Percentiles rank a stretch among this genome's conserved stretches.
Conservation (phyloP, 2,797 vertebrate species). For the Nothura maculosa region DNA sequence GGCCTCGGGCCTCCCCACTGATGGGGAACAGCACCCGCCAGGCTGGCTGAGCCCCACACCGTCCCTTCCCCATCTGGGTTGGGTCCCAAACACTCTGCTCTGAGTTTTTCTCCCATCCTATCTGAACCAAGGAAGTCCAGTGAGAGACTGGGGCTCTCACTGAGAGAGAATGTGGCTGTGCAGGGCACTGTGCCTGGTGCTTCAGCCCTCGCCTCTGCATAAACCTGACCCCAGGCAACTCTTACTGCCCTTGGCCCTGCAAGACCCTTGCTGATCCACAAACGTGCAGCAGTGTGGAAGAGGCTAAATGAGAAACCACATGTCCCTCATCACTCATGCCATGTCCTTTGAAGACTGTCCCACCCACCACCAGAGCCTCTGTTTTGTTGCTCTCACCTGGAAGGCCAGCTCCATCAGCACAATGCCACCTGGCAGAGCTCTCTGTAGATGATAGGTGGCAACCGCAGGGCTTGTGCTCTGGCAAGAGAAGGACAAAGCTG, state of each 20-base stretch:
- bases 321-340: neutral
- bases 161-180: rapidly evolving
- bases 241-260: neutral
- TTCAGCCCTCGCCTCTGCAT: neutral
- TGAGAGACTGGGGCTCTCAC: neutral
- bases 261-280: neutral
- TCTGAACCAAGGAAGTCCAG: neutral
- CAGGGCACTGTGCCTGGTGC: neutral
- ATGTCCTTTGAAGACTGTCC: neutral
- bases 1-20: neutral
- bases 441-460: slow-evolving; percentile 92
- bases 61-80: neutral
- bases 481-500: slow-evolving; percentile 34
- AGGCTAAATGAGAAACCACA: neutral
- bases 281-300: neutral
- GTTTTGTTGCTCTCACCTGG: slow-evolving; percentile 84
- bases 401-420: slow-evolving; percentile 97
- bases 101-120: neutral
- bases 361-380: neutral
- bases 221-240: neutral
- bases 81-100: neutral
- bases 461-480: slow-evolving; percentile 84
- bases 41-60: neutral
- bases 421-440: slow-evolving; percentile 96
- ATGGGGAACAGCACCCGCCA: rapidly evolving